phyloP scores from a whole-genome alignment of 2,113 vertebrate species.

The Nothocercus julius region DNA sequence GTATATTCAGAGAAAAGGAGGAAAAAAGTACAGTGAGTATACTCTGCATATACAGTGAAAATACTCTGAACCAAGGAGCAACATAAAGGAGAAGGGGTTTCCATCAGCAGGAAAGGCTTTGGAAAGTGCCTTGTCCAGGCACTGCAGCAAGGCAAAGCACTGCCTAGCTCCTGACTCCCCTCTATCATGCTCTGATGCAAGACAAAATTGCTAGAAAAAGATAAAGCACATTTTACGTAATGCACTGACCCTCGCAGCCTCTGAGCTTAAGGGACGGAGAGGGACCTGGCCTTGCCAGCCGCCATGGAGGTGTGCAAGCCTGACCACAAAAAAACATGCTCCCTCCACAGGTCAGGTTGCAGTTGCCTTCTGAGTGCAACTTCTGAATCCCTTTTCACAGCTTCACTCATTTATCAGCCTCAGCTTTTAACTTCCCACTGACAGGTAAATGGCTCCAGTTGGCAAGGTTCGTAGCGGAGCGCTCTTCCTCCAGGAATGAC shows the following conservation, averaged over 20 bases:
- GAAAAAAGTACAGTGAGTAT: not conserved
- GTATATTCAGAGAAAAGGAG: not conserved
- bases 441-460: not conserved
- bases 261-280: not conserved
- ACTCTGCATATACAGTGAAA: not conserved
- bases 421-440: not conserved
- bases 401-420: not conserved
- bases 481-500: not conserved
- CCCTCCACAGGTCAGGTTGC: too few species aligned
- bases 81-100: not conserved
- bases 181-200: not conserved
- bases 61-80: not conserved
- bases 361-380: not conserved
- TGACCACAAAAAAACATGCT: not conserved
- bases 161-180: not conserved
- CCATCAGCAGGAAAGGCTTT: not conserved
- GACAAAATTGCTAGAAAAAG: not conserved
- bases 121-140: not conserved
- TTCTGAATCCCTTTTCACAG: not conserved
- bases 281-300: not conserved
- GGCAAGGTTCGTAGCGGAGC: not conserved
- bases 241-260: not conserved
- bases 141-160: not conserved
- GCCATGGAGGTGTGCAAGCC: not conserved
- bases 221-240: not conserved